Percentiles rank a stretch among this genome's conserved stretches.
Conservation (phyloP, 2,113 vertebrate genomes). For the Clupea harengus region DNA sequence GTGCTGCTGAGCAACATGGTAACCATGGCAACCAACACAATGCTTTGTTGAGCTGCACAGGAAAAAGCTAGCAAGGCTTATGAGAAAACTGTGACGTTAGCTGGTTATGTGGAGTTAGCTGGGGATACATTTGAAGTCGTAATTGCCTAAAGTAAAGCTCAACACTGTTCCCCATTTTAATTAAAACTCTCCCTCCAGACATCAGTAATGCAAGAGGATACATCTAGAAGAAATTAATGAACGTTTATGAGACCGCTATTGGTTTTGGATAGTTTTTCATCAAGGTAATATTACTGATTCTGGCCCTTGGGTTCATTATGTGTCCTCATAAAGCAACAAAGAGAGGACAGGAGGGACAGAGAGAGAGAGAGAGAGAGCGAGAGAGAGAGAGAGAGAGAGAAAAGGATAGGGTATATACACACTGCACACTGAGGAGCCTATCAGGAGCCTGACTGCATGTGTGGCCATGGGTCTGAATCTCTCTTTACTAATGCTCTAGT, state of each 20-base stretch:
- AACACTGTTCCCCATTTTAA: background rate
- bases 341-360: background rate
- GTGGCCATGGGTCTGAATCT: background rate
- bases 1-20: slow-evolving; percentile 31
- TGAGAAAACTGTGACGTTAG: background rate
- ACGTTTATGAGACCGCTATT: background rate
- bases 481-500: background rate
- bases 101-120: background rate
- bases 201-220: background rate
- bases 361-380: too few species aligned
- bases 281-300: background rate
- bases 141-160: background rate
- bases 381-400: too few species aligned
- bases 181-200: background rate
- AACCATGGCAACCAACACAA: slow-evolving; percentile 37
- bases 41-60: slow-evolving; percentile 25
- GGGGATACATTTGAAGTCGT: background rate
- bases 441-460: background rate
- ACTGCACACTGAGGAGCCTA: too few species aligned
- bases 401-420: too few species aligned
- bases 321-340: too few species aligned
- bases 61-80: slow-evolving; percentile 9
- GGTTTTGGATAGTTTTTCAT: background rate
- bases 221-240: background rate
- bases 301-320: background rate